Percentiles rank a stretch among this genome's conserved stretches.
phyloP scores from a whole-genome alignment of 1,140 invertebrate species.

The Dryas iulia region DNA sequence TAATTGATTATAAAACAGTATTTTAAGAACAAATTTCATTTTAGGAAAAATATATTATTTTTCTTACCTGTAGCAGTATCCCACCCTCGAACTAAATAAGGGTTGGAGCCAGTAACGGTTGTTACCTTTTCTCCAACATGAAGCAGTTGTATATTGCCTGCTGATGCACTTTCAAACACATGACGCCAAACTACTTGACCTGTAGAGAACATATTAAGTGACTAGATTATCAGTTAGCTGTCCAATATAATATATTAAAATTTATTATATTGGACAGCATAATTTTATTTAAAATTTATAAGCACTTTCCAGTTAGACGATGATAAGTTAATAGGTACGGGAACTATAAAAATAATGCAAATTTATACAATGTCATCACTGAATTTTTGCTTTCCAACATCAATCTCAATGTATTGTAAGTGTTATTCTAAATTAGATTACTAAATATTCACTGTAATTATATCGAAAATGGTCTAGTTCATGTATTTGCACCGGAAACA shows the following conservation, averaged over 20 bases:
- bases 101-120: constrained; percentile 86
- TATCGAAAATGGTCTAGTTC: not conserved
- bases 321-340: not conserved
- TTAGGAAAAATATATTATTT: no score
- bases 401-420: not conserved
- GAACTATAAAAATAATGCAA: not conserved
- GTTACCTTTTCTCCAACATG: constrained; percentile 85
- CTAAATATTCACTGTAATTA: not conserved
- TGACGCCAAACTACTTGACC: constrained; percentile 91
- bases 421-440: not conserved
- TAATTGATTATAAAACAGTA: no score
- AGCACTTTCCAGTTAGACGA: no score
- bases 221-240: no score
- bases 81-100: constrained; percentile 89
- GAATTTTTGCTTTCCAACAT: no score
- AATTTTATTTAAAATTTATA: no score
- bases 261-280: no score
- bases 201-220: no score
- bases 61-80: constrained; percentile 84
- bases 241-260: no score
- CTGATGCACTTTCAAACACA: constrained; percentile 85
- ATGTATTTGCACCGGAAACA: constrained; percentile 32
- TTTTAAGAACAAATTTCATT: no score
- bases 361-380: not conserved
- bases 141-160: constrained; percentile 82